These are phyloP conservation scores for Myiotriccus ornatus DNA, from an alignment of 2,797 vertebrate species.

Conservation along the genomic window DNA sequence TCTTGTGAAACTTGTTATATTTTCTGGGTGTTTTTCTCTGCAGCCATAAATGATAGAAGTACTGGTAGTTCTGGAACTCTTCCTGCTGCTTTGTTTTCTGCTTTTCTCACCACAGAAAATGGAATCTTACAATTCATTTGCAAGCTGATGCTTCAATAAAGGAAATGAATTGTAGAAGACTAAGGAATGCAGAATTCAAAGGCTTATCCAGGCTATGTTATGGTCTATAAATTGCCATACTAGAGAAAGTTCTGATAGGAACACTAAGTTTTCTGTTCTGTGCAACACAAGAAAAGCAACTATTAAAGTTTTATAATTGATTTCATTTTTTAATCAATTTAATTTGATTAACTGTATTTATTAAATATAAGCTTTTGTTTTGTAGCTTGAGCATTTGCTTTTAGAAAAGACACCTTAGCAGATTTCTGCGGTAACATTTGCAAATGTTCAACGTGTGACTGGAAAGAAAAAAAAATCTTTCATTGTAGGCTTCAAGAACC, in stretches of 20 bases:
- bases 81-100: neutral
- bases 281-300: neutral
- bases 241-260: neutral
- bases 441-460: neutral
- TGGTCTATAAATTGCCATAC: neutral
- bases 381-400: neutral
- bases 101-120: neutral
- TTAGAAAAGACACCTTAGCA: neutral
- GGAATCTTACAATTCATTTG: neutral
- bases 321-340: neutral
- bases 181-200: neutral
- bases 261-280: neutral
- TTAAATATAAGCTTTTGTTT: neutral
- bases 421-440: neutral
- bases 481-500: neutral
- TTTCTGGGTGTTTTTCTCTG: neutral
- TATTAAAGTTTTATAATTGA: neutral
- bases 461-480: neutral
- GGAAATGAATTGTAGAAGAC: neutral
- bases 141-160: slow-evolving; percentile 6
- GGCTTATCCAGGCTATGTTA: neutral
- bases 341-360: neutral
- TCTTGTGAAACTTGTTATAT: neutral
- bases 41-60: neutral
- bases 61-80: neutral